Evolutionary conservation across 1,140 invertebrate genomes (phyloP).

Genomic region (Cryptotermes secundus): DNA sequence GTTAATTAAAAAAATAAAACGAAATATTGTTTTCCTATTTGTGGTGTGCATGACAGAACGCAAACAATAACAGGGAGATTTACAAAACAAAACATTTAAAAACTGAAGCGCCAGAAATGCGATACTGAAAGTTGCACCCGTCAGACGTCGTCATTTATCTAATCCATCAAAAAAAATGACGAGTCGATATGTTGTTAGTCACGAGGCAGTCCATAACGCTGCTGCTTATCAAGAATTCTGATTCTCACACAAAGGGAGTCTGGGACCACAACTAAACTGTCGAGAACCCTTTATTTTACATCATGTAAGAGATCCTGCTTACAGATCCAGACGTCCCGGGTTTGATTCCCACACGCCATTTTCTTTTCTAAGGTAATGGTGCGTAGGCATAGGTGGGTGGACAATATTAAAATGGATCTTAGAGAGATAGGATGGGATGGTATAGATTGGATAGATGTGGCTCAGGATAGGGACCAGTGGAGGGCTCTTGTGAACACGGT

Average conservation of each 20-base stretch:
- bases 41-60: background rate
- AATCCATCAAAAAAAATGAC: constrained; percentile 5
- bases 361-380: background rate
- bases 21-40: background rate
- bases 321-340: no score
- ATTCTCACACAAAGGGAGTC: no score
- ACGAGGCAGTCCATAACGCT: background rate
- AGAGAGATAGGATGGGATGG: no score
- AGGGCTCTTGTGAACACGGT: no score
- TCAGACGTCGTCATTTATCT: background rate
- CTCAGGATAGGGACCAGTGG: no score
- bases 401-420: no score
- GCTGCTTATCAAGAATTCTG: no score
- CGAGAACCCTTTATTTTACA: no score
- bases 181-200: background rate
- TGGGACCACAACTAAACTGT: no score
- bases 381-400: no score
- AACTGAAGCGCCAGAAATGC: background rate
- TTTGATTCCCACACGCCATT: background rate
- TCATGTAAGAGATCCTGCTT: no score
- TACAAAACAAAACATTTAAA: background rate
- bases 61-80: background rate
- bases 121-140: background rate
- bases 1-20: background rate
- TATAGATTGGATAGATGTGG: no score